These are phyloP conservation scores for Chitala chitala DNA, from an alignment of 2,113 vertebrate species.

Conservation along the genomic window DNA sequence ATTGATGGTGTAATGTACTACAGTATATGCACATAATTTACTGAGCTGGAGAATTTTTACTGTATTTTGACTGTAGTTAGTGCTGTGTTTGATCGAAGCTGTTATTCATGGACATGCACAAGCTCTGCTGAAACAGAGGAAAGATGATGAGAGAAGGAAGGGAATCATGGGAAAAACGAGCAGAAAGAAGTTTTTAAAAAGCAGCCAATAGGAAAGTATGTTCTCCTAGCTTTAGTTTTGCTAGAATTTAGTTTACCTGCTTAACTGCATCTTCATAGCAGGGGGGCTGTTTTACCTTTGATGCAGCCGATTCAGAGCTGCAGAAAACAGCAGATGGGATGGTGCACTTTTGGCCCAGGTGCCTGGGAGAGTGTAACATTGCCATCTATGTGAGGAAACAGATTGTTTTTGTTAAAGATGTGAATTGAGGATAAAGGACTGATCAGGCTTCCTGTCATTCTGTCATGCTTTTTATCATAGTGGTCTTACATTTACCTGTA, in stretches of 20 bases:
- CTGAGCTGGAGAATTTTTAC: background rate
- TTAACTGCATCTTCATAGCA: constrained; percentile 92
- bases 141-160: constrained; percentile 34
- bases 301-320: constrained; percentile 74
- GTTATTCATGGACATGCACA: background rate
- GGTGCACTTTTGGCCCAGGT: constrained; percentile 77
- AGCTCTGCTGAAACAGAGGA: constrained; percentile 25
- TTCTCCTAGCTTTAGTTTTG: constrained; percentile 25
- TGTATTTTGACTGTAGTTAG: background rate
- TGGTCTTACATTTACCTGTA: background rate
- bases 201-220: constrained; percentile 32
- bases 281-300: constrained; percentile 83
- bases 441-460: background rate
- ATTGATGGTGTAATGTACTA: too few species aligned
- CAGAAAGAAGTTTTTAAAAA: constrained; percentile 30
- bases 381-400: constrained; percentile 75
- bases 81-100: background rate
- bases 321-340: constrained; percentile 73
- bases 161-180: constrained; percentile 24
- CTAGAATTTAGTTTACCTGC: constrained; percentile 71
- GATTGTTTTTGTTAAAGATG: constrained; percentile 36
- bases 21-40: background rate
- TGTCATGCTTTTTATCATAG: constrained; percentile 21
- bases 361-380: constrained; percentile 67
- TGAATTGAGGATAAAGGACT: background rate